These are phyloP conservation scores for Bursaphelenchus okinawaensis DNA, from an alignment of 2,888 invertebrate species.

Conservation along the genomic window DNA sequence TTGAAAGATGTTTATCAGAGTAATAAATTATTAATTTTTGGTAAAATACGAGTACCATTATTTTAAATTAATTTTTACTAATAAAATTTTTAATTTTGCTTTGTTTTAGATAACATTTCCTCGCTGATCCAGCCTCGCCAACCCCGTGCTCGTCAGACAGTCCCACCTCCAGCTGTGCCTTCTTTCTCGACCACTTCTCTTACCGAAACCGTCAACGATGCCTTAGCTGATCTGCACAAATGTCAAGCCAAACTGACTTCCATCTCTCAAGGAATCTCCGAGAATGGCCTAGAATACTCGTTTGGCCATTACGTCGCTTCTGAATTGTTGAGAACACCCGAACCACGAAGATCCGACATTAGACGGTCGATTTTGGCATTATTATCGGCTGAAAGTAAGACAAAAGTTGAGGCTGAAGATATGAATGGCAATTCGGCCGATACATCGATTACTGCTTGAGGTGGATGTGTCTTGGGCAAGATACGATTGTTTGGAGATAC, in stretches of 20 bases:
- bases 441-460: not conserved
- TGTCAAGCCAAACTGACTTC: slow-evolving; percentile 8
- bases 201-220: slow-evolving; percentile 2
- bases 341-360: slow-evolving; percentile 5
- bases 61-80: not conserved
- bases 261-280: slow-evolving; percentile 8
- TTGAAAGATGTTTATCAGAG: no score
- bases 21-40: no score
- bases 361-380: slow-evolving; percentile 2
- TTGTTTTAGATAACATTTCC: not conserved
- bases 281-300: slow-evolving; percentile 2
- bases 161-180: not conserved
- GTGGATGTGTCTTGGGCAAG: no score
- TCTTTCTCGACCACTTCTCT: not conserved
- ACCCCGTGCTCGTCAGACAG: not conserved
- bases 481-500: no score
- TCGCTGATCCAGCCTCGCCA: slow-evolving; percentile 1
- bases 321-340: slow-evolving; percentile 6
- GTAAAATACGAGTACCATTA: not conserved
- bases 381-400: slow-evolving; percentile 2
- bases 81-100: not conserved
- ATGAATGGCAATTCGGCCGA: not conserved
- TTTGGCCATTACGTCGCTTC: slow-evolving; percentile 5
- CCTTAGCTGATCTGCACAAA: slow-evolving; percentile 1
- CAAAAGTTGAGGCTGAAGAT: not conserved